These are phyloP conservation scores for Herminia tarsipennalis DNA, from an alignment of 2,888 invertebrate genomes.

Conservation along the genomic window DNA sequence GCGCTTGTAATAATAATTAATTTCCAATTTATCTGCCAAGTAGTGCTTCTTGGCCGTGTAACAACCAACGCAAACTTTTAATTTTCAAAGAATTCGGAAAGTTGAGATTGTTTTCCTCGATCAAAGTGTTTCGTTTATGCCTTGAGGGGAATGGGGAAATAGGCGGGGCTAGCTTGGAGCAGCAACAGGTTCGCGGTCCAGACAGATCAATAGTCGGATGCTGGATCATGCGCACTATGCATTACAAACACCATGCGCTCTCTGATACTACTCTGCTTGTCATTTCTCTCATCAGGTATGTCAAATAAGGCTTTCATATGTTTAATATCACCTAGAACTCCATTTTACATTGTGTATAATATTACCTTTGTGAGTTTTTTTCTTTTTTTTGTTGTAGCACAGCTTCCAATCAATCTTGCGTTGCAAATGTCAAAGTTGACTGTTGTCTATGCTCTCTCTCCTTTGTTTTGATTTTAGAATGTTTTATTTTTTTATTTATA, in stretches of 20 bases:
- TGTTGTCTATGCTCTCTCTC: conserved; percentile 46
- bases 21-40: conserved; percentile 38
- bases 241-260: conserved; percentile 73
- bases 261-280: conserved; percentile 71
- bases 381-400: conserved; percentile 15
- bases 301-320: conserved; percentile 47
- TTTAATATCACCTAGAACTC: conserved; percentile 8
- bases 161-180: conserved; percentile 60
- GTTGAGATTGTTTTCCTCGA: conserved; percentile 78
- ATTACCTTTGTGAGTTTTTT: conserved; percentile 21
- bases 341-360: conserved; percentile 18
- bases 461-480: conserved; percentile 35
- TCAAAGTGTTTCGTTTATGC: conserved; percentile 66
- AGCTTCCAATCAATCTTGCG: conserved; percentile 12
- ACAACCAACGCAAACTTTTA: conserved; percentile 62
- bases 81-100: conserved; percentile 76
- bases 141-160: conserved; percentile 43
- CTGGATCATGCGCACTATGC: conserved; percentile 75
- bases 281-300: conserved; percentile 74
- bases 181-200: conserved; percentile 77
- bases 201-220: conserved; percentile 74
- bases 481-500: background rate
- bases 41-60: conserved; percentile 28
- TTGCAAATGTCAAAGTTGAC: conserved; percentile 46
- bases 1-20: conserved; percentile 40